Evolutionary conservation across 64 coral and sea anemone species (phyloP).

Genomic region (Trachythela sp.): DNA sequence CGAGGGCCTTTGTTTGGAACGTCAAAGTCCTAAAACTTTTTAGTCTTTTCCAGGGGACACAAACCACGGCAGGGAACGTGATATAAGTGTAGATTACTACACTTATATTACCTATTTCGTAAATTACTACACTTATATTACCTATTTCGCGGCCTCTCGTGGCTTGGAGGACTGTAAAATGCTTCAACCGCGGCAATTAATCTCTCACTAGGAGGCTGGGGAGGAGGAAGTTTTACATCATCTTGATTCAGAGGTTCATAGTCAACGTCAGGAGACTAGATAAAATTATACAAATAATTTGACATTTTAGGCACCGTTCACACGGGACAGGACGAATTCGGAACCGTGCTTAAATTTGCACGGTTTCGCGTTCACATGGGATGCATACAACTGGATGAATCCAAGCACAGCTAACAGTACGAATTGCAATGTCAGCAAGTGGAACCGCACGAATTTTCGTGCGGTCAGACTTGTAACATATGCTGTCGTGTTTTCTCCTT

Average conservation of each 20-base stretch:
- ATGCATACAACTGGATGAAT: too few relatives aligned
- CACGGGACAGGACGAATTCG: too few relatives aligned
- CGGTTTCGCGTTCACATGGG: neutral
- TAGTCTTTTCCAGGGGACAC: too few relatives aligned
- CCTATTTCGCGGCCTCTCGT: slow-evolving; percentile 88
- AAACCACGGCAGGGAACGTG: too few relatives aligned
- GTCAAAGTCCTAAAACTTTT: too few relatives aligned
- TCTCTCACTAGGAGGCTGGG: slow-evolving; percentile 92
- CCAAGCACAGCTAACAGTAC: too few relatives aligned
- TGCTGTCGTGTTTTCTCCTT: neutral
- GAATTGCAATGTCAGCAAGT: too few relatives aligned
- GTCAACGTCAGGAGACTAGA: slow-evolving; percentile 83
- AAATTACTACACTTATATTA: neutral
- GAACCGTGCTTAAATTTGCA: neutral
- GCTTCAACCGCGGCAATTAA: slow-evolving; percentile 84
- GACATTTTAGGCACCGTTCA: too few relatives aligned
- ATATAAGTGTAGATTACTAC: too few relatives aligned
- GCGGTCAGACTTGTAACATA: neutral
- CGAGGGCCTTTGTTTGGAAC: too few relatives aligned
- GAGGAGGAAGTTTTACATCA: slow-evolving; percentile 75
- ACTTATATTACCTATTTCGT: slow-evolving; percentile 65
- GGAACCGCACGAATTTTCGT: too few relatives aligned
- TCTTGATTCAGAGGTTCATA: slow-evolving; percentile 72
- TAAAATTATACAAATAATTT: too few relatives aligned
- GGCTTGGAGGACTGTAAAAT: slow-evolving; percentile 94